Base-by-base conservation (phyloP, 2,113 vertebrate species). In the Leuciscus idus region DNA sequence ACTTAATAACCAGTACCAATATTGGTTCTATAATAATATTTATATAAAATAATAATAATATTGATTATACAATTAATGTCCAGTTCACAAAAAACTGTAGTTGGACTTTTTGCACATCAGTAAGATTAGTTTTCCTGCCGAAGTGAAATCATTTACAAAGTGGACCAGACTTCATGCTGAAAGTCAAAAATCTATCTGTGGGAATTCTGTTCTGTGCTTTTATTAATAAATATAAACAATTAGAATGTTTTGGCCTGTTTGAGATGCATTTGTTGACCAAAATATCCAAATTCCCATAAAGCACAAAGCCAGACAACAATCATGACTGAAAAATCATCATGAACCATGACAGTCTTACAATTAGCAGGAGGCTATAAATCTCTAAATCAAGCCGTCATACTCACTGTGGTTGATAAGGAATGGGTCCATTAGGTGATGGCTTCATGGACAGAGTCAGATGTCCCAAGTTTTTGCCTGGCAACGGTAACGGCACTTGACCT, bases 361-460 rank as follows among this genome's bases (percentile, higher is more conserved):
- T 19, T 19, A 61, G 83, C 70, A 75, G 33, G 72, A 74, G 46
- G 46, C 52, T 79, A 66, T 23, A 85, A 26, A 85, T 30, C 23
- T 72, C 64, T 33, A 13, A 74, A 73, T 78, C 2, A 57, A 76
- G 72, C n/a, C 2, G 66, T 86, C 52, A 52, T 86, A 97, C 98
- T 99, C 95, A 99, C 98, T 97, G 97, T 85, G 97, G 94, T 86
- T 96, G 97, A 75, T 95, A 93, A 28, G 89, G 96, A 95, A 91
- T 96, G 95, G 61, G 96, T 93, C 73, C 95, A 46, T 96, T 92
- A 43, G 96, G 94, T 66, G 96, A 95, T 7, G 97, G 94, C 93
- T 98, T 99, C 87, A 98, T 95, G 4, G 95, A 96, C 86, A 98
- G 93, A 11, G 96, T 97, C 97, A 98, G 96, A 92, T 98, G 97